Percentiles rank a stretch among this genome's conserved stretches.
These are phyloP conservation scores for Brachymystax lenok DNA, from an alignment of 2,797 vertebrate genomes.

Conservation along the genomic window DNA sequence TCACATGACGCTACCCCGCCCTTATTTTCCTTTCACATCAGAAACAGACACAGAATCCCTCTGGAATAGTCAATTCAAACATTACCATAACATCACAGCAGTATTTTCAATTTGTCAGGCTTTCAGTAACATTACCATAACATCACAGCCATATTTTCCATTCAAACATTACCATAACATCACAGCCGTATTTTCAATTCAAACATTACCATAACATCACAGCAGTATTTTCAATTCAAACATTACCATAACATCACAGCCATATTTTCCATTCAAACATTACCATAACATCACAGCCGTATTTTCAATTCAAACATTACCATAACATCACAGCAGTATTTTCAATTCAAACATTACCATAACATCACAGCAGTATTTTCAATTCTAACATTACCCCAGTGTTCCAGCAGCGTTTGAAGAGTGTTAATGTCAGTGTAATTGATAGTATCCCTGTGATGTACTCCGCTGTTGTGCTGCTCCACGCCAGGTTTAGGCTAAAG, in stretches of 20 bases:
- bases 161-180: neutral
- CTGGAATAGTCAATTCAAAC: neutral
- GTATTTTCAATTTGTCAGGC: neutral
- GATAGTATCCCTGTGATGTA: conserved; percentile 18
- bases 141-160: neutral
- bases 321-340: neutral
- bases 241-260: neutral
- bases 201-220: neutral
- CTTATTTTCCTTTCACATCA: neutral
- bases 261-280: neutral
- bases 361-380: neutral
- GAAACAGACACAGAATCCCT: neutral
- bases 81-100: neutral
- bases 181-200: neutral
- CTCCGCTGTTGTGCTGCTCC: conserved; percentile 22
- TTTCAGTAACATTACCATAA: neutral
- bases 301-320: neutral
- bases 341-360: neutral
- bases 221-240: neutral
- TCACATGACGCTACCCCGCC: too few relatives aligned
- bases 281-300: neutral
- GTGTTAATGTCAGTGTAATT: neutral
- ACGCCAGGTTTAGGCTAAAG: conserved; percentile 46
- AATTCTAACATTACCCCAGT: neutral
- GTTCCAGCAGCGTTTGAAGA: neutral